Evolutionary conservation across 2,888 invertebrate species (phyloP).

Genomic region (Caenorhabditis imperialis): DNA sequence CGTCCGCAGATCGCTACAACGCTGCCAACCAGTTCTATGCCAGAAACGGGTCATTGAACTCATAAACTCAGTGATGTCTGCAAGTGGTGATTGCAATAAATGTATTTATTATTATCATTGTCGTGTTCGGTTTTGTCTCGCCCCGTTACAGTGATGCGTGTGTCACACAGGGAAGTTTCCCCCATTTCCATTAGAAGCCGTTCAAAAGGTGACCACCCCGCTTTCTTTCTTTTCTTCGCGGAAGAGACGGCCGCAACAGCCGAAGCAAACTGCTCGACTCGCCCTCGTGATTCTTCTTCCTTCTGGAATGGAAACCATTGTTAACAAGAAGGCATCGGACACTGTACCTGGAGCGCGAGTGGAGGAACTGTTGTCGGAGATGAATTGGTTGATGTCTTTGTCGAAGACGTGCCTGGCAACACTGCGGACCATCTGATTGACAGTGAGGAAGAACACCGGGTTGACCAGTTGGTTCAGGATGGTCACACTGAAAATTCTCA

Average conservation of each 20-base stretch:
- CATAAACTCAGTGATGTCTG: background rate
- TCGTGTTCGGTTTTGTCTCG: constrained; percentile 7
- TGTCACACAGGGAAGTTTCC: background rate
- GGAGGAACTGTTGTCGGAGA: constrained; percentile 36
- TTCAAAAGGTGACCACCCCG: constrained; percentile 22
- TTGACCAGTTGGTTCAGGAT: constrained; percentile 63
- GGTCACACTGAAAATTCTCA: constrained; percentile 55
- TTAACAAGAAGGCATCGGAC: too few relatives aligned
- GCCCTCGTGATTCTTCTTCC: background rate
- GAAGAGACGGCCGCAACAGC: constrained; percentile 33
- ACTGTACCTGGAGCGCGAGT: constrained; percentile 17
- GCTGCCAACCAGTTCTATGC: constrained; percentile 33
- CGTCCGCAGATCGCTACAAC: constrained; percentile 24
- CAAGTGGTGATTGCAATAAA: constrained; percentile 6
- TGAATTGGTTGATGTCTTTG: constrained; percentile 38
- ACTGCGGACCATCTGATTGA: constrained; percentile 58
- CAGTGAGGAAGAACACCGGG: constrained; percentile 50
- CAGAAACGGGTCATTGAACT: constrained; percentile 14
- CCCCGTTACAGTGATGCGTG: background rate
- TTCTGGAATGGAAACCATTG: constrained; percentile 27
- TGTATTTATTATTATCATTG: constrained; percentile 19
- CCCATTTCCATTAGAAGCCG: background rate
- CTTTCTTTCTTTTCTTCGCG: constrained; percentile 28
- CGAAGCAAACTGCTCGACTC: constrained; percentile 5
- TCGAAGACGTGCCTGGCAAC: constrained; percentile 42